Percentiles rank a stretch among this genome's conserved stretches.
phyloP scores from a whole-genome alignment of 2,113 vertebrate genomes.

The Seriola quinqueradiata region DNA sequence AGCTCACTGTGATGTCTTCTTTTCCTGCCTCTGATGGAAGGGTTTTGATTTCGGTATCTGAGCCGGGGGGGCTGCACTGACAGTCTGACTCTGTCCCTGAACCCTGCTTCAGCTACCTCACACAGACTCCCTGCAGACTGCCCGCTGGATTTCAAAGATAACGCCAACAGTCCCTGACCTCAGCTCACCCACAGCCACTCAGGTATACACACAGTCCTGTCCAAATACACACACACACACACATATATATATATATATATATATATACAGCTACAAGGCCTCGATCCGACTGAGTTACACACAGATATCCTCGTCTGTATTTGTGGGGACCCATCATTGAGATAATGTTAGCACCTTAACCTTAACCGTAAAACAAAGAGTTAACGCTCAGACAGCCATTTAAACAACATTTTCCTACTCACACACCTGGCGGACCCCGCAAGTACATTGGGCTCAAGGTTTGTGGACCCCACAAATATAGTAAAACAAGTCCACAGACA shows the following conservation, averaged over 20 bases:
- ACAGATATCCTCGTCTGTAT: conserved; percentile 1
- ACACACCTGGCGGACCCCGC: too few species aligned
- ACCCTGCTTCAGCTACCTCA: conserved; percentile 38
- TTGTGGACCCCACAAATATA: too few species aligned
- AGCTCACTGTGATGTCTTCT: conserved; percentile 22
- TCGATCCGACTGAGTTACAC: not conserved
- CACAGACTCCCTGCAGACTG: conserved; percentile 46
- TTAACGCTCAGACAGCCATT: too few species aligned
- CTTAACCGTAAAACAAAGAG: too few species aligned
- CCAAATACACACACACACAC: conserved; percentile 5
- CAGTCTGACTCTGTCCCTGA: conserved; percentile 51
- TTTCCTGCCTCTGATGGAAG: conserved; percentile 29
- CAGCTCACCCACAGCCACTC: conserved; percentile 30
- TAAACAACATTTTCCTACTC: too few species aligned
- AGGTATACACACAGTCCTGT: conserved; percentile 5
- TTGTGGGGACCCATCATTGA: too few species aligned
- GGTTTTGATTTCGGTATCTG: conserved; percentile 46
- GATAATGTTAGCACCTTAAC: too few species aligned
- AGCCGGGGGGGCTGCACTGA: conserved; percentile 14
- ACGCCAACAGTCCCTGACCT: conserved; percentile 45
- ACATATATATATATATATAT: not conserved
- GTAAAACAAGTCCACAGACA: not conserved
- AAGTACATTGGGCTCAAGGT: too few species aligned
- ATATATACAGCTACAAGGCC: not conserved
- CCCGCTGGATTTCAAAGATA: conserved; percentile 50